Evolutionary conservation across 2,113 vertebrate species (phyloP).

Genomic region (Dipodomys merriami): DNA sequence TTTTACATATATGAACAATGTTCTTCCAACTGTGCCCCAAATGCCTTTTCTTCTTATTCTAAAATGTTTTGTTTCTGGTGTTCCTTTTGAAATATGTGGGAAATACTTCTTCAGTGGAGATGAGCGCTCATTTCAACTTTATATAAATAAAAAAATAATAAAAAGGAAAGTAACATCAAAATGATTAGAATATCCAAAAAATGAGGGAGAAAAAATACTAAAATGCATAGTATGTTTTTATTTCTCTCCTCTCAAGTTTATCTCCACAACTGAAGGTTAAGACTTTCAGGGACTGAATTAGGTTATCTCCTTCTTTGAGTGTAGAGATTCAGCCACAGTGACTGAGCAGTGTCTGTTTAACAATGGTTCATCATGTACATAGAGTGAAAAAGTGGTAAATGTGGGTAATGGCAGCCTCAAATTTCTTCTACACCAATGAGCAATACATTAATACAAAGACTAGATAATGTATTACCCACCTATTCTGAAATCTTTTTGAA

Average conservation of each 20-base stretch:
- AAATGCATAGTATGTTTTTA: neutral
- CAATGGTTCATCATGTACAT: neutral
- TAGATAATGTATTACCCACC: neutral
- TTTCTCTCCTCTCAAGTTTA: neutral
- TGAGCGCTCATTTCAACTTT: neutral
- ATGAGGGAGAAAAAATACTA: neutral
- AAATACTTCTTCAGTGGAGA: neutral
- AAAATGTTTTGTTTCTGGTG: neutral
- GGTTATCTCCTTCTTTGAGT: neutral
- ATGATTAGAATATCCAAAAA: neutral
- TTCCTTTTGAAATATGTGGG: neutral
- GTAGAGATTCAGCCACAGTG: neutral
- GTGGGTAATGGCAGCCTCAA: neutral
- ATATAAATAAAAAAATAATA: neutral
- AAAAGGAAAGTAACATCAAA: constrained; percentile 14
- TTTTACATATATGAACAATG: neutral
- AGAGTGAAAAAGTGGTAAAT: neutral
- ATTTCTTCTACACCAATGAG: neutral
- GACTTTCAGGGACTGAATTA: neutral
- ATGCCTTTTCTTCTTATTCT: constrained; percentile 29
- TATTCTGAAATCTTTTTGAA: neutral
- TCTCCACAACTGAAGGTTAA: neutral
- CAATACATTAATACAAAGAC: neutral
- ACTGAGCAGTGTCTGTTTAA: neutral
- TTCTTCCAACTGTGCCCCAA: neutral